Conservation (phyloP, 1,140 invertebrate species). For the Drosophila teissieri region DNA sequence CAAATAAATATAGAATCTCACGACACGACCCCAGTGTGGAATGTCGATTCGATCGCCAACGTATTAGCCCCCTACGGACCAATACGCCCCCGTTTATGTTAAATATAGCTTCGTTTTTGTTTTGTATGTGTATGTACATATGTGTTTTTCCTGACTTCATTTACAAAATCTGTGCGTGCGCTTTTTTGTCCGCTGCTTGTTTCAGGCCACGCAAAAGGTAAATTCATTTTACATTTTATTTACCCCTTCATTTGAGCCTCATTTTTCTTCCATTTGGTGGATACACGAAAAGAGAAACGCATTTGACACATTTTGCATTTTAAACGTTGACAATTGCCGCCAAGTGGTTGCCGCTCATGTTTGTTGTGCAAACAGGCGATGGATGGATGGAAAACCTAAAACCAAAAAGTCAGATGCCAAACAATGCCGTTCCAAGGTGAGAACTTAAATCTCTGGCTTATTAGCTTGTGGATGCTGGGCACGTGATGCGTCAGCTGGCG, state of each 20-base stretch:
- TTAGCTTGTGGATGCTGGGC: constrained; percentile 68
- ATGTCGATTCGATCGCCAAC: constrained; percentile 33
- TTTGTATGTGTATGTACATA: constrained; percentile 10
- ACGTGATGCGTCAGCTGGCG: constrained; percentile 50
- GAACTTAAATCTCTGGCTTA: constrained; percentile 29
- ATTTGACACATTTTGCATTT: constrained; percentile 80
- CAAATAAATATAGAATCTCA: constrained; percentile 26
- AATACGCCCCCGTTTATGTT: constrained; percentile 42
- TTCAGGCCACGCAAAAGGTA: constrained; percentile 73
- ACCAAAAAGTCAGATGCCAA: constrained; percentile 42
- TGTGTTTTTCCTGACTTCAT: constrained; percentile 55
- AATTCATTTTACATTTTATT: constrained; percentile 72
- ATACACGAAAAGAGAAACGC: constrained; percentile 63
- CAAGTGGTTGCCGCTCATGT: constrained; percentile 63
- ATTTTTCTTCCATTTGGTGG: constrained; percentile 65
- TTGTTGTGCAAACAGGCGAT: constrained; percentile 57
- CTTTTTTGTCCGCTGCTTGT: constrained; percentile 35
- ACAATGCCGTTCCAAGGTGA: constrained; percentile 45
- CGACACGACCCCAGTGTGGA: constrained; percentile 23
- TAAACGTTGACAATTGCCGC: constrained; percentile 74
- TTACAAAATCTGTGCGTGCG: constrained; percentile 79
- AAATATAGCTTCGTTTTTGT: constrained; percentile 30
- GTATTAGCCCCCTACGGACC: background rate
- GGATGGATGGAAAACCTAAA: constrained; percentile 23
- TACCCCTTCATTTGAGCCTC: constrained; percentile 64